A percentile compares a stretch with the other conserved stretches of the same genome.
These are phyloP conservation scores for Adelges cooleyi DNA, from an alignment of 1,140 invertebrate species.

Conservation along the genomic window DNA sequence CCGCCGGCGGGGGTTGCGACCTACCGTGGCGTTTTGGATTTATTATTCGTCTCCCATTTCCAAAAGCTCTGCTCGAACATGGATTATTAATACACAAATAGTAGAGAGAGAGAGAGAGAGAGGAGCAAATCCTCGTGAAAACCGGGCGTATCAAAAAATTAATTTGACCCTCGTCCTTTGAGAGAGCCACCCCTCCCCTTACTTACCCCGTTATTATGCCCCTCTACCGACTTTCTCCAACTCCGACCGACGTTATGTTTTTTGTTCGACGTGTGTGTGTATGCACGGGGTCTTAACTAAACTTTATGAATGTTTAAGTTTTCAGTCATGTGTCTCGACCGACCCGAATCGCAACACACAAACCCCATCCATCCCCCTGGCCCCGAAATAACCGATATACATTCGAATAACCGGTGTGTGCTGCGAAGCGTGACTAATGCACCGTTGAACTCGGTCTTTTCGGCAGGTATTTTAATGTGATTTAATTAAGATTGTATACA, in stretches of 20 bases:
- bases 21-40: too few relatives aligned
- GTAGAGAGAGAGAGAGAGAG: too few relatives aligned
- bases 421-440: conserved; percentile 8
- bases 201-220: too few relatives aligned
- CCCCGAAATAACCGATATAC: background rate
- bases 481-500: conserved; percentile 23
- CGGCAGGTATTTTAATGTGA: conserved; percentile 15
- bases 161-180: conserved; percentile 12
- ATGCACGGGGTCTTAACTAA: background rate
- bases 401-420: background rate
- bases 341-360: background rate
- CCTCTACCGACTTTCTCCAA: too few relatives aligned
- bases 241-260: conserved; percentile 6
- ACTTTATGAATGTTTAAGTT: conserved; percentile 11
- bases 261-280: background rate
- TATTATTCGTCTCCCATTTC: too few relatives aligned
- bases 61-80: too few relatives aligned
- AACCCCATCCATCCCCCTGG: background rate
- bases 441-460: conserved; percentile 22
- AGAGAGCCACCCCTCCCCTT: too few relatives aligned
- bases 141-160: conserved; percentile 5
- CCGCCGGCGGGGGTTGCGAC: too few relatives aligned
- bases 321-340: background rate
- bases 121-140: conserved; percentile 6
- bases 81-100: too few relatives aligned